Conservation (phyloP, 2,888 invertebrate genomes). For the Dusona sp. region DNA sequence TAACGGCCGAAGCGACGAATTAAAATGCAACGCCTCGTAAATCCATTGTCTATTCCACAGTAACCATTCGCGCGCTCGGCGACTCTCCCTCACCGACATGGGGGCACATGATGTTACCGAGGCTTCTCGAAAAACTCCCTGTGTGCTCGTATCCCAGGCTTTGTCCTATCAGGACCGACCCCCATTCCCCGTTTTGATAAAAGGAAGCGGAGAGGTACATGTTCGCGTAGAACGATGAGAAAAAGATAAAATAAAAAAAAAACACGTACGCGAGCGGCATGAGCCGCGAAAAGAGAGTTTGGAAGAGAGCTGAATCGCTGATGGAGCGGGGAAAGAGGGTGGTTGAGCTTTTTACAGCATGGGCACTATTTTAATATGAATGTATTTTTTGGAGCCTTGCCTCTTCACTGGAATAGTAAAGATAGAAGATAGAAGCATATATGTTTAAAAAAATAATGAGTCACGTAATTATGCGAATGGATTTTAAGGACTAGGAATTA, state of each 20-base stretch:
- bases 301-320: constrained; percentile 17
- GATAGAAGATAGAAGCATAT: no score
- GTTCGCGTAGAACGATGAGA: constrained; percentile 32
- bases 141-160: neutral
- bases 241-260: constrained; percentile 16
- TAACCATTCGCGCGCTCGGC: constrained; percentile 50
- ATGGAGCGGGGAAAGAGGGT: neutral
- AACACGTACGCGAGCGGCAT: constrained; percentile 28
- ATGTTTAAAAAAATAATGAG: constrained; percentile 18
- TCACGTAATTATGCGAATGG: neutral
- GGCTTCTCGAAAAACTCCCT: constrained; percentile 26
- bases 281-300: constrained; percentile 16
- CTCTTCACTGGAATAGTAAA: neutral
- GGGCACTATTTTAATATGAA: neutral
- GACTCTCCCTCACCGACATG: constrained; percentile 6
- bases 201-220: constrained; percentile 1
- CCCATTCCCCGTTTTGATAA: constrained; percentile 8
- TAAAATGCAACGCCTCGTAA: constrained; percentile 81
- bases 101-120: constrained; percentile 35
- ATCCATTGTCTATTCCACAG: constrained; percentile 76
- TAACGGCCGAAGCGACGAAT: constrained; percentile 75
- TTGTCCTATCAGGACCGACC: constrained; percentile 16
- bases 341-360: constrained; percentile 11
- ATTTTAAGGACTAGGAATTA: neutral
- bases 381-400: neutral